These are phyloP conservation scores for Petrosia ficiformis DNA, from an alignment of 37 sponge, comb jelly and placozoan genomes.

Conservation along the genomic window DNA sequence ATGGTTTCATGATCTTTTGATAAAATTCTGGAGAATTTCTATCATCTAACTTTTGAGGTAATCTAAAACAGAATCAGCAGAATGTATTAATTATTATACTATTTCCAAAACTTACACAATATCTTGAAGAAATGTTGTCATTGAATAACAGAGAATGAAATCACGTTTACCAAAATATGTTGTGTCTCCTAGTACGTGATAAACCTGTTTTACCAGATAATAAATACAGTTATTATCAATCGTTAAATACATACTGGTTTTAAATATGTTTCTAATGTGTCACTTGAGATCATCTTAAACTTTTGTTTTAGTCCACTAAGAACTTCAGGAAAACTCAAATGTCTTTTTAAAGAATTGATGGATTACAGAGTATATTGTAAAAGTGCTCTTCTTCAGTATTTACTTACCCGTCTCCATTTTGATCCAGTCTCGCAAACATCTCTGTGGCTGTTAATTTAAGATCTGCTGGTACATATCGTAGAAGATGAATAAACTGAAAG, in stretches of 20 bases:
- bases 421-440: background rate
- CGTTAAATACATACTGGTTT: background rate
- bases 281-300: background rate
- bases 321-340: background rate
- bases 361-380: background rate
- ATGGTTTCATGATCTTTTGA: too few species aligned
- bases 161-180: slow-evolving; percentile 11
- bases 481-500: background rate
- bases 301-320: background rate
- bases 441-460: background rate
- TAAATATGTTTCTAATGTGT: background rate
- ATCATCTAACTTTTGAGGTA: too few species aligned
- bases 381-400: background rate
- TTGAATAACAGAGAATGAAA: background rate
- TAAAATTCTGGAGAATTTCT: too few species aligned
- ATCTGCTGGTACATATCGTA: background rate
- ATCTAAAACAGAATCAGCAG: too few species aligned
- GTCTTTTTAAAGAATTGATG: too few species aligned
- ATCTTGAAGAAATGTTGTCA: too few species aligned
- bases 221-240: background rate
- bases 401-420: slow-evolving; percentile 6
- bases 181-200: background rate
- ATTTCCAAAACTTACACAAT: too few species aligned
- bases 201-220: background rate
- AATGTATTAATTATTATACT: too few species aligned